Base-by-base conservation (phyloP, 2,888 invertebrate genomes). In the Amorpha juglandis region DNA sequence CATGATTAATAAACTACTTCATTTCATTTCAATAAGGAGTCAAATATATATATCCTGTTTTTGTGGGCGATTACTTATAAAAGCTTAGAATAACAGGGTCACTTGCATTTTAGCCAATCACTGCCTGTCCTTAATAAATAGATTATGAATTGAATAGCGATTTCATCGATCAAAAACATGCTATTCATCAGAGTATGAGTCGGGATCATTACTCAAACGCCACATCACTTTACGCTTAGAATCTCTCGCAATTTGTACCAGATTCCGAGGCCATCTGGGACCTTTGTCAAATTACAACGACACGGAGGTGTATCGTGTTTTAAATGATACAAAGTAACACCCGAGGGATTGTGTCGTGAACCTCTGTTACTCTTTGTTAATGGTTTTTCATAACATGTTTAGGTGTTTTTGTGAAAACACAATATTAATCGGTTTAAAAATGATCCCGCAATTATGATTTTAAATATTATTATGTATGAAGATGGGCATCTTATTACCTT, bases 301-400 rank as follows among this genome's bases (percentile, higher is more conserved):
- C 74, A 74, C 71, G 73, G 71, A 74, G 73, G 67, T 74, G 66
- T 70, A 58, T 45, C 63, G 67, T 68, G 67, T 33, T 64, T 42
- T 69, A 71, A 71, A 74, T 75, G 69, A 67, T 67, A 70, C 75
- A 51, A 42, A 58, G 38, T 7, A 6, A 27, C 4, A 27, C 33
- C 33, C 6, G 7, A 58, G 55, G 55, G 38, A 42, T 2, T 3
- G 19, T 42, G 58, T 42, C 58, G 9, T 12, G 16, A 19, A 42
- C 38, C 12, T 19, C 42, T 58, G 58, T 7, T 58, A 19, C n/a
- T n/a, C 35, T 38, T 38, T 38, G 3, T 9, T 8, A 55, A 38
- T 14, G 45, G 45, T 8, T 45, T 45, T 14, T 45, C 45, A 42
- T 6, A 42, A 2, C 11, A 14, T 45, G 3, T 45, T 45, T 14